Evolutionary conservation across 2,888 invertebrate species (phyloP).

Genomic region (Baronia brevicornis): DNA sequence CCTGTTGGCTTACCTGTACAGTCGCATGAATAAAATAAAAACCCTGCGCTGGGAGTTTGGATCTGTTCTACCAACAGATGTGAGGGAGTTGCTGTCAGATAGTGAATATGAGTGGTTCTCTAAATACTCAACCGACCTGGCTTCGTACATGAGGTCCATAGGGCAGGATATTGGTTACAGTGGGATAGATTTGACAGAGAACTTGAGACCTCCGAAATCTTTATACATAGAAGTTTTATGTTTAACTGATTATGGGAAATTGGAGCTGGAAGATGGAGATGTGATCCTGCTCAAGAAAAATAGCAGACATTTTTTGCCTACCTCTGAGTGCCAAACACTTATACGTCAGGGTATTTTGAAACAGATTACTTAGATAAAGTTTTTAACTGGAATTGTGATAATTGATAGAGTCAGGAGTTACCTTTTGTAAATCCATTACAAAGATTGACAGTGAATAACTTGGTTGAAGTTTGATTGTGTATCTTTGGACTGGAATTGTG

Average conservation of each 20-base stretch:
- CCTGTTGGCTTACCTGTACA: slow-evolving; percentile 87
- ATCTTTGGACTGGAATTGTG: no score
- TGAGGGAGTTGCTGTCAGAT: slow-evolving; percentile 85
- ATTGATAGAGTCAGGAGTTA: no score
- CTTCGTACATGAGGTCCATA: slow-evolving; percentile 92
- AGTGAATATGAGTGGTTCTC: slow-evolving; percentile 92
- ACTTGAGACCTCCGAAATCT: slow-evolving; percentile 93
- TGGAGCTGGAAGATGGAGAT: slow-evolving; percentile 96
- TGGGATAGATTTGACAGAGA: slow-evolving; percentile 90
- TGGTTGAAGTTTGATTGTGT: no score
- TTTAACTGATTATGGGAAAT: slow-evolving; percentile 92
- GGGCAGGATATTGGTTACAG: slow-evolving; percentile 82
- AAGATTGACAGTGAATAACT: no score
- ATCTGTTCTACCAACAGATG: slow-evolving; percentile 89
- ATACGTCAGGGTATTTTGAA: slow-evolving; percentile 92
- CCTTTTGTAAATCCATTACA: no score
- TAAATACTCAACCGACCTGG: slow-evolving; percentile 89
- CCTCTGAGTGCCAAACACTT: slow-evolving; percentile 91
- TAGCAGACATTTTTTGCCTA: slow-evolving; percentile 91
- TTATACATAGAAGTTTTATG: slow-evolving; percentile 95
- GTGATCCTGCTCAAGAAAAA: slow-evolving; percentile 91
- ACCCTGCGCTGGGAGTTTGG: slow-evolving; percentile 98
- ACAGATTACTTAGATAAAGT: slow-evolving; percentile 72
- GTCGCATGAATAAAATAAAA: slow-evolving; percentile 86
- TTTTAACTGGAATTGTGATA: no score